A percentile compares a stretch with the other conserved stretches of the same genome.
Evolutionary conservation across 2,888 invertebrate genomes (phyloP).

Genomic region (Cataglyphis livida): DNA sequence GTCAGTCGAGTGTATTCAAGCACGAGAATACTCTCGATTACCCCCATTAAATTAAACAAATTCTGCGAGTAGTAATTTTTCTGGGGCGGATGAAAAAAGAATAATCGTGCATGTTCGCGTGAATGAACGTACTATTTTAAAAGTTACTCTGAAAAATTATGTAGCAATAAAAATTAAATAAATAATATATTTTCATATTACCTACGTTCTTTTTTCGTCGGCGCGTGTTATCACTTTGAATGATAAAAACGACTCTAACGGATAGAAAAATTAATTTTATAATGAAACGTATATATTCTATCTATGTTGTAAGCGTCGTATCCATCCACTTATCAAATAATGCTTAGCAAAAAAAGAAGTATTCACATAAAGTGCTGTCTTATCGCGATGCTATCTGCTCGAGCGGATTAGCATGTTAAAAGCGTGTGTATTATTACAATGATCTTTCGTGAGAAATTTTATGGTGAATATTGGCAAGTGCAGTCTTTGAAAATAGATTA

Average conservation of each 20-base stretch:
- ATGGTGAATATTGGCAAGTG: neutral
- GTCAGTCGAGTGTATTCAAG: constrained; percentile 45
- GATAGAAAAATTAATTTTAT: constrained; percentile 7
- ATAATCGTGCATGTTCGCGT: constrained; percentile 32
- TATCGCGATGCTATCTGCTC: constrained; percentile 32
- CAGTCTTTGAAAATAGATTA: neutral
- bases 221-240: neutral
- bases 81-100: constrained; percentile 10
- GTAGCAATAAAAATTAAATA: constrained; percentile 15
- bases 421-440: constrained; percentile 7
- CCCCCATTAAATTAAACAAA: constrained; percentile 50
- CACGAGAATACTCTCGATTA: constrained; percentile 49
- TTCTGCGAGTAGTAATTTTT: constrained; percentile 49
- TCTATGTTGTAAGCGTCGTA: neutral
- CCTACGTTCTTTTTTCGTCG: neutral
- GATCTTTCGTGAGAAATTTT: constrained; percentile 22
- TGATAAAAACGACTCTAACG: neutral
- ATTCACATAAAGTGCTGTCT: neutral
- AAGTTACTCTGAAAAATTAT: constrained; percentile 3
- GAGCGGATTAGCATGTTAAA: constrained; percentile 28
- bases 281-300: constrained; percentile 1
- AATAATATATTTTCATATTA: constrained; percentile 11
- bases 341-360: constrained; percentile 1
- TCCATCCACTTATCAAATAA: constrained; percentile 7
- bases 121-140: constrained; percentile 29